phyloP scores from a whole-genome alignment of 2,888 invertebrate species.

The Vesta saturnalis region DNA sequence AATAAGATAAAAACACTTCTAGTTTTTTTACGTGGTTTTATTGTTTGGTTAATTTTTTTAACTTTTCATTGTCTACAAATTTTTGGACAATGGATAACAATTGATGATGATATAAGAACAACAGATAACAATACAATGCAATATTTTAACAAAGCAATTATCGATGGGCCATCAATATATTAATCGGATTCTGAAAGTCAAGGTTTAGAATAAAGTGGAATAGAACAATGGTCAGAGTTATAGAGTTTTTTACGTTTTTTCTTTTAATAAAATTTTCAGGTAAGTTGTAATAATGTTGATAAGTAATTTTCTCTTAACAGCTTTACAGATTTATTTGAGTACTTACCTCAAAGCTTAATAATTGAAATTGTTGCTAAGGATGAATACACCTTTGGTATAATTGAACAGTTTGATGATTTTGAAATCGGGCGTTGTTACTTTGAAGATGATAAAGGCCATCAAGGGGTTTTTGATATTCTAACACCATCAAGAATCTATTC shows the following conservation, averaged over 20 bases:
- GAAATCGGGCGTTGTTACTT: slow-evolving; percentile 10
- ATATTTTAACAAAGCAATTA: too few relatives aligned
- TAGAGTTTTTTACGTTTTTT: background rate
- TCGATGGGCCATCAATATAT: too few relatives aligned
- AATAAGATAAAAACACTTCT: too few relatives aligned
- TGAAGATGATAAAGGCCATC: slow-evolving; percentile 5
- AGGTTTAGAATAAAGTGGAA: too few relatives aligned
- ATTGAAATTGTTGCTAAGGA: background rate
- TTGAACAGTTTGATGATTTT: slow-evolving; percentile 7
- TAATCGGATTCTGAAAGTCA: too few relatives aligned
- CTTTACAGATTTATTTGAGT: background rate
- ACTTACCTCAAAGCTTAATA: background rate
- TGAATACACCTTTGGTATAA: slow-evolving; percentile 14
- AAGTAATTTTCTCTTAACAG: background rate
- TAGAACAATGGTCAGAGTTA: background rate
- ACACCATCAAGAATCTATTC: background rate
- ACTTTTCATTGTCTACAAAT: too few relatives aligned
- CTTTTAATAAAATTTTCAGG: background rate
- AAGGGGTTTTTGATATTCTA: background rate
- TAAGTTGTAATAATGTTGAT: background rate
- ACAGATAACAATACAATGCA: too few relatives aligned
- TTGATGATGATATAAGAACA: too few relatives aligned
- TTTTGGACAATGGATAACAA: too few relatives aligned
- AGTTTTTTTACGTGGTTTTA: too few relatives aligned
- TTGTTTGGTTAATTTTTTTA: too few relatives aligned